phyloP scores from a whole-genome alignment of 2,888 invertebrate species.

The Eupithecia subumbrata region DNA sequence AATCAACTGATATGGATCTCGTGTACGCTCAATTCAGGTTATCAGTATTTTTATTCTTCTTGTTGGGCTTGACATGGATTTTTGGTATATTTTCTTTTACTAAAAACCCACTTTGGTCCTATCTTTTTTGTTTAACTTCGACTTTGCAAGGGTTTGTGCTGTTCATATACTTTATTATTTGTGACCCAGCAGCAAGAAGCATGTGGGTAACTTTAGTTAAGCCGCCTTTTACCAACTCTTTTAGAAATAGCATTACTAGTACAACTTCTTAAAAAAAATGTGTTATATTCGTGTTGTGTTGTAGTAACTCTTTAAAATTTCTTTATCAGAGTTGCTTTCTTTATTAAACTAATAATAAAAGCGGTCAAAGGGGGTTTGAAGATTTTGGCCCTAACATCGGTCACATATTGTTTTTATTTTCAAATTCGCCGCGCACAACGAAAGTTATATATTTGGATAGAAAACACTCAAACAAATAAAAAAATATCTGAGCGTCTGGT shows the following conservation, averaged over 20 bases:
- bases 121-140: slow-evolving; percentile 86
- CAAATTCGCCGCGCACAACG: too few species aligned
- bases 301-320: not conserved
- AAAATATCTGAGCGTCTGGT: too few species aligned
- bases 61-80: slow-evolving; percentile 85
- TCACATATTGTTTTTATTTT: too few species aligned
- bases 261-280: slow-evolving; percentile 43
- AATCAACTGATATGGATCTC: slow-evolving; percentile 69
- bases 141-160: slow-evolving; percentile 86
- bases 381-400: too few species aligned
- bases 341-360: not conserved
- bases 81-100: slow-evolving; percentile 84
- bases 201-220: slow-evolving; percentile 79
- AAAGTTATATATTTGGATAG: too few species aligned
- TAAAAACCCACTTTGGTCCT: slow-evolving; percentile 81
- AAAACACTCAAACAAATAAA: too few species aligned
- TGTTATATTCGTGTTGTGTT: not conserved
- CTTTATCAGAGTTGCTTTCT: not conserved
- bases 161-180: slow-evolving; percentile 85
- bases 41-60: slow-evolving; percentile 84
- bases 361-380: not conserved
- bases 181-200: slow-evolving; percentile 81
- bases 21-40: slow-evolving; percentile 81
- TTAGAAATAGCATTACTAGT: slow-evolving; percentile 69
- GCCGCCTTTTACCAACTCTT: slow-evolving; percentile 62